Base-by-base conservation (phyloP, 2,888 invertebrate genomes). In the Caenorhabditis sp. region DNA sequence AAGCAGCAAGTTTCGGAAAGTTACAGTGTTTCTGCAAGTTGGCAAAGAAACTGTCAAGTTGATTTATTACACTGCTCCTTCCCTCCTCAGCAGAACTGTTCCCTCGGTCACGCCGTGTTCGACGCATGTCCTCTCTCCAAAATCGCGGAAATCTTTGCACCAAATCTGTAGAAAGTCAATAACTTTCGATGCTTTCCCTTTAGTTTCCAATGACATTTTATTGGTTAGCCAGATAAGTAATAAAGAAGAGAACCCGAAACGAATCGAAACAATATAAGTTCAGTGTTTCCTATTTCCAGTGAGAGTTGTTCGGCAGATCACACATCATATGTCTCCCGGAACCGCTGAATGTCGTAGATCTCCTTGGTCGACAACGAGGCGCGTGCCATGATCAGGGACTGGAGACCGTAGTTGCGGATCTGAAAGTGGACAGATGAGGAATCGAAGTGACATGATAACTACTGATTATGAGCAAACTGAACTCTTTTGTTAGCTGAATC, bases 341-440 rank as follows among this genome's bases (percentile, higher is more conserved):
- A 78, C 35, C 62, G 70, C 28, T 78, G 71, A 47, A 82, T 82
- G 50, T 82, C 82, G 44, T 82, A 78, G 35, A 82, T 72, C 35
- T 78, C 82, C 32, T 86, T 80, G 2, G 76, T 81, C 15, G 82
- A 83, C 28, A 87, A 55, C 13, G 85, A 84, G 9, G 86, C 87
- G 50, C 87, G 76, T 3, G 87, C 87, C 87, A 87, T 87, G 47
- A 87, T 87, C 40, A 87, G 58, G 1, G 84, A 81, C 53, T 85
- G 85, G 11, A 87, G 72, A 9, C 87, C 87, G 67, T 84, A 84
- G 60, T 82, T 67, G 62, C 72, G 76, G 51, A 85, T 79, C 85
- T 84, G 70, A 61, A 85, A 80, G 20, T 51, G 11, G 18, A 13
- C 6, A 40, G 13, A 2, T 35, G 4, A 44, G 26, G 26, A 55